Conservation (phyloP, 2,797 vertebrate genomes). For the Centropyge bicolor region DNA sequence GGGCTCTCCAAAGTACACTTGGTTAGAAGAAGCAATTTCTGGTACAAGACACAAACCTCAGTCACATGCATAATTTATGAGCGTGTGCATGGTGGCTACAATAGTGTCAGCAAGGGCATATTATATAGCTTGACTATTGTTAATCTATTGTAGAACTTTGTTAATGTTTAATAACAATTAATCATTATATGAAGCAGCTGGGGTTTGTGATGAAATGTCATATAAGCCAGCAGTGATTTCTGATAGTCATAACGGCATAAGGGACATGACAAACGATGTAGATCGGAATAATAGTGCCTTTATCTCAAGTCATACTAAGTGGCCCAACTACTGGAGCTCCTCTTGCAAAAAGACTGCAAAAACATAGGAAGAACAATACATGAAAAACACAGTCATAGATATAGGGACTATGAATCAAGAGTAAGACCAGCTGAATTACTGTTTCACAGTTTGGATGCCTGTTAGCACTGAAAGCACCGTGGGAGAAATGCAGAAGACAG, state of each 20-base stretch:
- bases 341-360: not conserved
- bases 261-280: not conserved
- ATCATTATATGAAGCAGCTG: not conserved
- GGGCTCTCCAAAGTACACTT: not conserved
- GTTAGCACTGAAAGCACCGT: not conserved
- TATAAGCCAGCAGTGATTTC: not conserved
- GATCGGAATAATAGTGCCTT: not conserved
- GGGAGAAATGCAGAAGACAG: conserved; percentile 37
- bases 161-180: not conserved
- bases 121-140: not conserved
- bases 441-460: conserved; percentile 12
- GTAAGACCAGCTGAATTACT: not conserved
- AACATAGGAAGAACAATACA: not conserved
- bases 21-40: not conserved
- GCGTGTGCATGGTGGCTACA: not conserved
- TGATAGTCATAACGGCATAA: not conserved
- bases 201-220: not conserved
- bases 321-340: not conserved
- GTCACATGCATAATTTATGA: not conserved
- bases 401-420: not conserved
- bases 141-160: not conserved
- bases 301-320: not conserved
- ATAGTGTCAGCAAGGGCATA: not conserved
- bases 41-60: conserved; percentile 7
- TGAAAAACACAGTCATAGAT: not conserved